These are phyloP conservation scores for Oedothorax gibbosus DNA, from an alignment of 1,140 invertebrate species.

Conservation along the genomic window DNA sequence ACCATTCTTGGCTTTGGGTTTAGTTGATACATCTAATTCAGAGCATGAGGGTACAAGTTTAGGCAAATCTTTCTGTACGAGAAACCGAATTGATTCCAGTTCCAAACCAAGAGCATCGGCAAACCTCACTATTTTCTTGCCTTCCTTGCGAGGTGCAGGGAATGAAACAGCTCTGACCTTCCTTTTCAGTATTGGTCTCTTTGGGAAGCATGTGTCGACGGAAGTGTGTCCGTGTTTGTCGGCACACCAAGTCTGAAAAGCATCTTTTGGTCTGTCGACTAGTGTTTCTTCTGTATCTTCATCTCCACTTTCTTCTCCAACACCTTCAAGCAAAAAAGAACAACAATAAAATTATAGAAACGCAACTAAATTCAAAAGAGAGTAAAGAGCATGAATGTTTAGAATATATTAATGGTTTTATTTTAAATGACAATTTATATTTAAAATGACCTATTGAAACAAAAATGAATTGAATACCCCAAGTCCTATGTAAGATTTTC, in stretches of 20 bases:
- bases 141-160: constrained; percentile 43
- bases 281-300: constrained; percentile 10
- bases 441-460: no score
- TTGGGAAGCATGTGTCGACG: not conserved
- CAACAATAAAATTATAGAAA: not conserved
- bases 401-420: not conserved
- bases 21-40: constrained; percentile 4
- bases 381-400: not conserved
- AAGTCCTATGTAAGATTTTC: no score
- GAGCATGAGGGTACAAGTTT: constrained; percentile 64
- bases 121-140: constrained; percentile 95
- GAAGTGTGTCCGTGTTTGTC: constrained; percentile 6
- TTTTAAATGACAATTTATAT: not conserved
- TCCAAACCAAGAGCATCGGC: constrained; percentile 93
- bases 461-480: no score
- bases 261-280: not conserved
- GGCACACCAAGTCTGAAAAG: constrained; percentile 8
- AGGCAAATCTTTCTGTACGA: constrained; percentile 87
- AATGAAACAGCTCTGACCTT: constrained; percentile 48
- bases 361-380: not conserved
- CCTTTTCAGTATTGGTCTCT: constrained; percentile 42
- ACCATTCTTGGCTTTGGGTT: not conserved
- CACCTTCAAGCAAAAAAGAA: constrained; percentile 14
- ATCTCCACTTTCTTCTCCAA: constrained; percentile 45
- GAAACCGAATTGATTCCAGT: constrained; percentile 86